Evolutionary conservation across 2,113 vertebrate species (phyloP), one percentile per base, ranked within the genome.

Genomic region (Leptodactylus fuscus): DNA sequence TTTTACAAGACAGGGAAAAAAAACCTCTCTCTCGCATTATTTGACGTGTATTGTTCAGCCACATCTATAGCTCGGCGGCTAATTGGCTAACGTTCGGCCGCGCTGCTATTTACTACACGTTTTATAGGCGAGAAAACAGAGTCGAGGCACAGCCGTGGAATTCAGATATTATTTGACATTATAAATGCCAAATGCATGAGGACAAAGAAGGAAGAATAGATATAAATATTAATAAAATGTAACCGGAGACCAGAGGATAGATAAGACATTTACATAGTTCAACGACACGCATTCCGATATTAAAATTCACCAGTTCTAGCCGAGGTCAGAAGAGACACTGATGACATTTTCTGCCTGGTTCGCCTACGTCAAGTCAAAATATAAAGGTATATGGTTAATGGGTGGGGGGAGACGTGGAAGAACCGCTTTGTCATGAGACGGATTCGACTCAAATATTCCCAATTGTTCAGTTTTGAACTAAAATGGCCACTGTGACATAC

Each of bases 171-270:
- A 58, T 58, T 38, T 78, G 20, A 51, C 73, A 24, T 76, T 79
- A 20, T 38, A 38, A 79, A 79, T 79, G 76, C 38, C 76, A 79
- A 78, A 38, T 27, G 73, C 44, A 51, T 2, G 15, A 51, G 46
- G 44, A 16, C 44, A 29, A 49, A 29, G 36, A 44, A 41, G 32
- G 24, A 80, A 10, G n/a, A 38, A 60, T 60, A 44, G 34, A 27
- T 62, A 80, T 58, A 80, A 38, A 79, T 79, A 80, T 80, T 41
- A 60, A 80, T 80, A 80, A 24, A 80, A 38, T 24, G 18, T 79
- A 60, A 74, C 44, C 32, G 16, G 51, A 27, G 53, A 38, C 53
- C 49, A 58, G 34, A 41, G 76, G 49, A 20, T 10, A 55, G 48
- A 55, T 22, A 32, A 53, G 27, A 36, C 32, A 79, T 79, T 79